Conservation (phyloP, 1,140 invertebrate genomes). For the Sesamia nonagrioides region DNA sequence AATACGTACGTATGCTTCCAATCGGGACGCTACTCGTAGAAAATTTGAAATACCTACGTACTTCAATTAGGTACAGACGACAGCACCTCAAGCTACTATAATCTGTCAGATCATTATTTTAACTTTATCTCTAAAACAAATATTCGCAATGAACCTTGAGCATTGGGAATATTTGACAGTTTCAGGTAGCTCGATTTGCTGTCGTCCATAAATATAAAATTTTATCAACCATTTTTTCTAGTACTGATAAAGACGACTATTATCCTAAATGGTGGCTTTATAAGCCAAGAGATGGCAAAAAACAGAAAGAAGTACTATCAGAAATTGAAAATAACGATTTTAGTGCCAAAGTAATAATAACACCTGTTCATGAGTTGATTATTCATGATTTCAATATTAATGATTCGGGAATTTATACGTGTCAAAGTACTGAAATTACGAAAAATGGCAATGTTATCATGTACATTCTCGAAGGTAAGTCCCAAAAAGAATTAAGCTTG, state of each 20-base stretch:
- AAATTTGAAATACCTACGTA: no score
- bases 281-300: constrained; percentile 5
- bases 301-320: background rate
- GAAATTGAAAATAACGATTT: constrained; percentile 25
- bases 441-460: constrained; percentile 39
- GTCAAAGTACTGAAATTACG: constrained; percentile 26
- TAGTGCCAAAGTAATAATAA: constrained; percentile 15
- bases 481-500: background rate
- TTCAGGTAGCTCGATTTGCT: no score
- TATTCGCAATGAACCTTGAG: no score
- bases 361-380: constrained; percentile 44
- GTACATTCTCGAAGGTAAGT: constrained; percentile 58
- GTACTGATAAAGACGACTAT: constrained; percentile 26
- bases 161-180: no score
- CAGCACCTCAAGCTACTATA: no score
- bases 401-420: constrained; percentile 55
- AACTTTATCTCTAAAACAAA: no score
- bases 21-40: no score
- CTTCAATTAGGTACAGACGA: no score
- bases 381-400: constrained; percentile 47
- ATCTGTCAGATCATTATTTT: no score
- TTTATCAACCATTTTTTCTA: background rate
- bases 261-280: constrained; percentile 43
- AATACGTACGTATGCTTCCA: no score
- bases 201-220: no score